Conservation (phyloP, 2,888 invertebrate genomes). For the Pterostichus madidus region DNA sequence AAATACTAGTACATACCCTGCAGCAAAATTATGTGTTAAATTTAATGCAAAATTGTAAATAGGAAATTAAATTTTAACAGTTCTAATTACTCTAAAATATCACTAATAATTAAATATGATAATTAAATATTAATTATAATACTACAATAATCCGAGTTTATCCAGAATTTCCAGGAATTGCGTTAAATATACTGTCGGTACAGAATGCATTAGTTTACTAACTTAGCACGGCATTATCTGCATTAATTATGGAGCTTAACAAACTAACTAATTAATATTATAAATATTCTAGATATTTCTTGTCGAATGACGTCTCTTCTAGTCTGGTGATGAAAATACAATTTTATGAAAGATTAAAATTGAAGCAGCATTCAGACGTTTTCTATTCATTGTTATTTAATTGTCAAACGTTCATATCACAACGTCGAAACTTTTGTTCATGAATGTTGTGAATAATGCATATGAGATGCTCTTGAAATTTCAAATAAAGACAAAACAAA, state of each 20-base stretch:
- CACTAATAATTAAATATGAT: no score
- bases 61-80: no score
- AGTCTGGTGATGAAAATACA: background rate
- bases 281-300: constrained; percentile 14
- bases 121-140: no score
- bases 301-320: background rate
- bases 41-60: no score
- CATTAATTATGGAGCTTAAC: constrained; percentile 13
- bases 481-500: background rate
- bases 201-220: no score
- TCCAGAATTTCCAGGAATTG: no score
- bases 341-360: background rate
- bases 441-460: background rate
- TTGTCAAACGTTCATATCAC: constrained; percentile 3
- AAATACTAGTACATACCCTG: no score
- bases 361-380: background rate
- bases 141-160: no score
- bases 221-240: background rate
- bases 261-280: constrained; percentile 13
- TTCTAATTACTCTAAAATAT: no score
- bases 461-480: constrained; percentile 1
- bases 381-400: constrained; percentile 6
- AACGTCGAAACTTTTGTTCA: constrained; percentile 9
- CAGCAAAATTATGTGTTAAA: no score
- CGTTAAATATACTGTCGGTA: no score